Base-by-base conservation (phyloP, 2,113 vertebrate species). In the Capreolus pygargus region DNA sequence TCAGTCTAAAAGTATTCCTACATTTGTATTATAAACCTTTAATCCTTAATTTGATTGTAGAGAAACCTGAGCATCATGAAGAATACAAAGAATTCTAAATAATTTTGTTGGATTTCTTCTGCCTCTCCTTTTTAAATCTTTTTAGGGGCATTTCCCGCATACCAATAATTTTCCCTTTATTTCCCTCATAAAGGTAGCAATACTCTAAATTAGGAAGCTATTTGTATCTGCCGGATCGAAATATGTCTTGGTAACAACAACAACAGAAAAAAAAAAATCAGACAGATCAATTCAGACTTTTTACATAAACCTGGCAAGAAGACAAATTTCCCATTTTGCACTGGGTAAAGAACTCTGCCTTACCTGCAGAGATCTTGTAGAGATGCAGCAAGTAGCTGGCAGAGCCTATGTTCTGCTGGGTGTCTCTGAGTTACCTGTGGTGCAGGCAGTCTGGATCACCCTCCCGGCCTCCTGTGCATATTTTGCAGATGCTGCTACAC, bases 401-500 rank as follows among this genome's bases (percentile, higher is more conserved):
- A 95, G 76, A 85, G 78, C 55, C 13, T 84, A 5, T 30, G 23
- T 9, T 97, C 86, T 96, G 81, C 33, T 94, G 91, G 88, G 88
- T 88, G 54, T 85, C 94, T 98, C 93, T 78, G 74, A 86, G 33
- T 94, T 89, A 93, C 82, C 52, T 97, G 60, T 33, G 54, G 15
- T 15, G 54, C 76, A 14, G 45, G 64, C 55, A 91, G 30, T 95
- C 58, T 96, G 96, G 58, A 97, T 91, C 4, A 1, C 21, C 89
- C 89, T 95, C 86, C 33, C 47, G 36, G 23, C 52, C 39, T 91
- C 85, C 3, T 52, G 55, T 12, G 8, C 2, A 0, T 86, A 70
- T 92, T 97, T 98, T 98, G 97, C 82, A 98, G 94, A 93, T 97
- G 95, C 4, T 82, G 1, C 86, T 96, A 98, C 90, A 95, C 95